Conservation (phyloP, 2,888 invertebrate species). For the Plutella xylostella region DNA sequence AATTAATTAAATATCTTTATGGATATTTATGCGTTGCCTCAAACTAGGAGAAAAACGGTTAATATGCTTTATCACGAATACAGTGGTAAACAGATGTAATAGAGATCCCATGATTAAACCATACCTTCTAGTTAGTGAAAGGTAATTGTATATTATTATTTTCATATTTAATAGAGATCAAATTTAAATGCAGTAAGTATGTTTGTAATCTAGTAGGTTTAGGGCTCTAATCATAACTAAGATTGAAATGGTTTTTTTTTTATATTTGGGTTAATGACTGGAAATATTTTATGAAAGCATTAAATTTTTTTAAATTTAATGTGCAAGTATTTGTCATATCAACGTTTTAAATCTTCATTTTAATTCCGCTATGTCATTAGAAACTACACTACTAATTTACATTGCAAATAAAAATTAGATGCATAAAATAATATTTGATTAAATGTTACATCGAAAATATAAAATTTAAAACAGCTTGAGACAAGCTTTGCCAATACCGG, state of each 20-base stretch:
- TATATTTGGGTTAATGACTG: too few species aligned
- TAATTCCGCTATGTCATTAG: neutral
- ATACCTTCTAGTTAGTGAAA: too few species aligned
- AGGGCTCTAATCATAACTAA: neutral
- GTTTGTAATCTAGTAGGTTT: too few species aligned
- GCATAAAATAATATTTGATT: slow-evolving; percentile 7
- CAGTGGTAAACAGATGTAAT: too few species aligned
- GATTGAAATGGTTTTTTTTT: too few species aligned
- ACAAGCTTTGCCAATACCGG: slow-evolving; percentile 10
- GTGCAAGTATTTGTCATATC: neutral
- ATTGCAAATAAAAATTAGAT: slow-evolving; percentile 3
- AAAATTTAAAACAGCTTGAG: slow-evolving; percentile 10
- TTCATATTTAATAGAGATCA: neutral
- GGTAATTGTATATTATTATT: too few species aligned
- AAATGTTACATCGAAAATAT: slow-evolving; percentile 5
- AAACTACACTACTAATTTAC: neutral
- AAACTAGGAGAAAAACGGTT: slow-evolving; percentile 1
- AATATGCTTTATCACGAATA: too few species aligned
- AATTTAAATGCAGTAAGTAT: too few species aligned
- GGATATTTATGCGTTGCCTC: neutral
- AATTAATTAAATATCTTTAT: slow-evolving; percentile 1
- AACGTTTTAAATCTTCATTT: too few species aligned
- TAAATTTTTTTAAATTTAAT: neutral
- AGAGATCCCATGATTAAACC: neutral
- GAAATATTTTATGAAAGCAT: neutral